Evolutionary conservation across 2,113 vertebrate genomes (phyloP).

Genomic region (Falcunculus frontatus): DNA sequence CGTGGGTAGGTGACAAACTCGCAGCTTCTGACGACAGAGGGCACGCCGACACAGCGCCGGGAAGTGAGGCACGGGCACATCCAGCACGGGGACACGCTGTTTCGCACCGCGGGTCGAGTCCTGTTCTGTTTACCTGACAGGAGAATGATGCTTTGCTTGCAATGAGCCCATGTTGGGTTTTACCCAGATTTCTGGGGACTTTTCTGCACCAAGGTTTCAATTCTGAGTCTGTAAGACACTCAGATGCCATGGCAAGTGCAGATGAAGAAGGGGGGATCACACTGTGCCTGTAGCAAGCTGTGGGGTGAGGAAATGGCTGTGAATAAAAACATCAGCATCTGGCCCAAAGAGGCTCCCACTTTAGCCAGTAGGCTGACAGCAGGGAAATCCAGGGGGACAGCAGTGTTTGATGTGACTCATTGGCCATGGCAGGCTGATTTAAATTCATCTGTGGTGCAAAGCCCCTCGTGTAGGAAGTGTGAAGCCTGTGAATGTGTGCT

Average conservation of each 20-base stretch:
- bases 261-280: background rate
- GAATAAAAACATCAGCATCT: background rate
- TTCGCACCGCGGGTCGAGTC: background rate
- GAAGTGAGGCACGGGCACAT: background rate
- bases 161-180: accelerated
- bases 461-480: background rate
- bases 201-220: background rate
- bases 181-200: background rate
- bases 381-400: background rate
- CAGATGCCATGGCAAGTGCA: background rate
- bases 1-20: background rate
- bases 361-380: background rate
- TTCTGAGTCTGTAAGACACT: background rate
- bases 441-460: background rate
- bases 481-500: background rate
- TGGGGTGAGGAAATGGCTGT: background rate
- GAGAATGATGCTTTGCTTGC: background rate
- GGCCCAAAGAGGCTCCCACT: background rate
- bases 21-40: background rate
- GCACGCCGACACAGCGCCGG: background rate
- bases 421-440: background rate
- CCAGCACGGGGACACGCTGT: background rate
- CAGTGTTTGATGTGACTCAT: background rate
- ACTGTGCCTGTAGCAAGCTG: background rate
- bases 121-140: background rate